Conservation (phyloP, 2,888 invertebrate species). For the Lasiommata megera region DNA sequence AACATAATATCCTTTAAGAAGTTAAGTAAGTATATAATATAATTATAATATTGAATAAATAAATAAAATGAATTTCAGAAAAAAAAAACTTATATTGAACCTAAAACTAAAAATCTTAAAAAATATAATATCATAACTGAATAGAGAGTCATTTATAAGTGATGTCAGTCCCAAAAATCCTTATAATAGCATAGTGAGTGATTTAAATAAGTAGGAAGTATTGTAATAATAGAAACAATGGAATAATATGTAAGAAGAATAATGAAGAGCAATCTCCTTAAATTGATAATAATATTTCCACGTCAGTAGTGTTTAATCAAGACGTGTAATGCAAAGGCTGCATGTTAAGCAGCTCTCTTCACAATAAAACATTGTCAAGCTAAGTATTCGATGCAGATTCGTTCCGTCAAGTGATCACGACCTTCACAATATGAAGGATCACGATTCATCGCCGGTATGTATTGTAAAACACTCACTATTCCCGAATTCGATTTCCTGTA, state of each 20-base stretch:
- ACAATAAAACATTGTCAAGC: constrained; percentile 32
- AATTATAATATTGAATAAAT: too few species aligned
- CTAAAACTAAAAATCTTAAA: too few species aligned
- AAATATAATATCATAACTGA: too few species aligned
- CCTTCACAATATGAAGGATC: constrained; percentile 37
- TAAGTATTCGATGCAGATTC: constrained; percentile 58
- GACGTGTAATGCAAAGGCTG: not conserved
- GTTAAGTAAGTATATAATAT: too few species aligned
- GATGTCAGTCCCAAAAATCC: too few species aligned
- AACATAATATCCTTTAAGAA: too few species aligned
- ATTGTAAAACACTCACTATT: constrained; percentile 36
- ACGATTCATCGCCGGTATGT: constrained; percentile 33
- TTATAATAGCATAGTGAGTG: too few species aligned
- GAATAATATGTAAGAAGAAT: not conserved
- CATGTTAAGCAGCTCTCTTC: constrained; percentile 11
- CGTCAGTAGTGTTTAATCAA: not conserved
- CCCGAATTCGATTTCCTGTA: constrained; percentile 51
- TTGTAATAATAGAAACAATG: not conserved
- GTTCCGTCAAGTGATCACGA: constrained; percentile 38
- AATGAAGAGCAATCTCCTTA: not conserved
- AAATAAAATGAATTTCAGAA: too few species aligned
- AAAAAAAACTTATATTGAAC: too few species aligned
- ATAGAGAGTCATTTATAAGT: too few species aligned
- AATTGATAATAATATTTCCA: not conserved
- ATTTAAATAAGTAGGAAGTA: not conserved